Conservation (phyloP, 37 sponge, comb jelly and placozoan genomes). For the Chondrosia reniformis region DNA sequence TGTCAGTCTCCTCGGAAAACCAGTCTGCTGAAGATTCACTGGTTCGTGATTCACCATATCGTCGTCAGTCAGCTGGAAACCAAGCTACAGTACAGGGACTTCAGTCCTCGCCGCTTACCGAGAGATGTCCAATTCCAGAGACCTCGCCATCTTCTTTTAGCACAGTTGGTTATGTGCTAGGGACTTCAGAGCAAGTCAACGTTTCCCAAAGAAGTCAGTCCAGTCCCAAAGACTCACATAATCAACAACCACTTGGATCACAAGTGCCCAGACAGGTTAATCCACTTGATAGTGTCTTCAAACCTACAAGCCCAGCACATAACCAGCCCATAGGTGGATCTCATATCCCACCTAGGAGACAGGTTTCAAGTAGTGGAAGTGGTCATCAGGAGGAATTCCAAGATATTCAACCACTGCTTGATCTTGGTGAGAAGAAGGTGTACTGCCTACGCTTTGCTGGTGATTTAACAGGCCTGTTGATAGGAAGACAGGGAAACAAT, state of each 20-base stretch:
- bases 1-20: background rate
- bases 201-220: too few species aligned
- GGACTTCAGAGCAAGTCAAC: background rate
- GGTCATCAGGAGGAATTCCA: background rate
- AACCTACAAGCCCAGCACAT: background rate
- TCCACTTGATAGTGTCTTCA: too few species aligned
- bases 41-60: background rate
- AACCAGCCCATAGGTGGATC: background rate
- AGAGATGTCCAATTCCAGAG: background rate
- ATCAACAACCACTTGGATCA: too few species aligned
- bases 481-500: conserved; percentile 72
- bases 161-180: background rate
- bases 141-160: background rate
- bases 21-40: background rate
- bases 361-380: background rate
- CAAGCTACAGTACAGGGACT: too few species aligned
- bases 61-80: too few species aligned
- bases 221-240: too few species aligned
- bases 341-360: background rate
- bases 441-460: conserved; percentile 28
- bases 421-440: background rate
- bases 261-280: too few species aligned
- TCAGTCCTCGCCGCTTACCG: too few species aligned
- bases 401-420: background rate
- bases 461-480: conserved; percentile 68